These are phyloP conservation scores for Xylocampa areola DNA, from an alignment of 2,888 invertebrate species.

Conservation along the genomic window DNA sequence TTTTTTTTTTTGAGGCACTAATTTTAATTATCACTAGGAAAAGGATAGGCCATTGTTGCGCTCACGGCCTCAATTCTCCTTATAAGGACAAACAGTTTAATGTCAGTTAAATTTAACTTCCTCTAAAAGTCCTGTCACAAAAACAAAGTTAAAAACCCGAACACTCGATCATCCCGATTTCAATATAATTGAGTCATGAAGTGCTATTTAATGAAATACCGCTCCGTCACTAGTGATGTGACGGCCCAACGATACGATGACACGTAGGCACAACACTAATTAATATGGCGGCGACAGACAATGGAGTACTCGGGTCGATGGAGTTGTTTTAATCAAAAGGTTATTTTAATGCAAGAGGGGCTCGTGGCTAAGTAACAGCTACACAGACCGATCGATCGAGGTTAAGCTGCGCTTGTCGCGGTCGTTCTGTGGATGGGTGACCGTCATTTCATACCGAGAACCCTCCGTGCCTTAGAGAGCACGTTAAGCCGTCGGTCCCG, in stretches of 20 bases:
- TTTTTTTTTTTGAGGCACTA: no score
- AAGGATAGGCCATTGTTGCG: no score
- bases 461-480: no score
- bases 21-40: no score
- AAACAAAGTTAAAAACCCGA: constrained; percentile 7
- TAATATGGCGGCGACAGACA: constrained; percentile 34
- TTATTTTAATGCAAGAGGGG: neutral
- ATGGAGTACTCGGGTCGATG: constrained; percentile 14
- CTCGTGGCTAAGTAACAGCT: no score
- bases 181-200: constrained; percentile 40
- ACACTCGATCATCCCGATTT: constrained; percentile 36
- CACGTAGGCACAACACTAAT: constrained; percentile 35
- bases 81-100: no score
- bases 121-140: neutral
- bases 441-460: no score
- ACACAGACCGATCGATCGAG: no score
- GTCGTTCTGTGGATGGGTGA: no score
- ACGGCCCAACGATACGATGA: constrained; percentile 17
- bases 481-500: no score
- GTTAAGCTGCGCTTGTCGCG: no score
- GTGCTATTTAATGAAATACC: constrained; percentile 43
- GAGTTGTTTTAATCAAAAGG: constrained; percentile 5
- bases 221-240: constrained; percentile 37
- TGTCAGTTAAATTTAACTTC: neutral
- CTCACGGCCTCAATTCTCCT: no score